Evolutionary conservation across 2,888 invertebrate species (phyloP), one percentile per base, ranked within the genome.

Genomic region (Adelognathus sp.): DNA sequence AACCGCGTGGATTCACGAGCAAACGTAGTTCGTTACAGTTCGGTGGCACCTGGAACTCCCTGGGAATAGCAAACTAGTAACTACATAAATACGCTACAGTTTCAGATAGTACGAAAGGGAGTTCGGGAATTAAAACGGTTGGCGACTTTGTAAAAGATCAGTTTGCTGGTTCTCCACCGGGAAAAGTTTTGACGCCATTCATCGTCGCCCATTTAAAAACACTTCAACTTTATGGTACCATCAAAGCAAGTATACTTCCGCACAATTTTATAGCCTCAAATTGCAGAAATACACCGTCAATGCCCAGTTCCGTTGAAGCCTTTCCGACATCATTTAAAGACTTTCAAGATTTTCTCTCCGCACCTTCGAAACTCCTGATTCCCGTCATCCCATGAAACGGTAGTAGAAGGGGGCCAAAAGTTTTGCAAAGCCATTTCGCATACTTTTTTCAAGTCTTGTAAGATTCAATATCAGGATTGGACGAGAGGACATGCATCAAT

Each of bases 131-230:
- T 7, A 16, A 54, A 54, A 54, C 29, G 29, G 14, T 2, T 50
- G n/a, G 29, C 54, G 5, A 54, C 14, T 16, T 44, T 18, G 69
- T 72, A 61, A 78, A 78, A 54, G 63, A n/a, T 63, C 73, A 52
- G 52, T 64, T 63, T 54, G 63, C 27, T 56, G 58, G 67, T 58
- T 61, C 46, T 41, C 24, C 73, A 52, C 67, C 63, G 16, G 31
- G n/a, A 54, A 69, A 78, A 69, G 67, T 73, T 73, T 61, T 21
- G 60, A 63, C 46, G 52, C 16, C 21, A 67, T 56, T 78, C 33
- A 50, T 50, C 36, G 58, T 60, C 24, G 54, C 14, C 66, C 39
- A 72, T 67, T 50, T 52, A 27, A n/a, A 11, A 50, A n/a, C 21
- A 24, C 50, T 50, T 50, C 1, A 50, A 50, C 54, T 27, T 31